Evolutionary conservation across 2,888 invertebrate genomes (phyloP), one percentile per base, ranked within the genome.

Genomic region (Patella depressa): DNA sequence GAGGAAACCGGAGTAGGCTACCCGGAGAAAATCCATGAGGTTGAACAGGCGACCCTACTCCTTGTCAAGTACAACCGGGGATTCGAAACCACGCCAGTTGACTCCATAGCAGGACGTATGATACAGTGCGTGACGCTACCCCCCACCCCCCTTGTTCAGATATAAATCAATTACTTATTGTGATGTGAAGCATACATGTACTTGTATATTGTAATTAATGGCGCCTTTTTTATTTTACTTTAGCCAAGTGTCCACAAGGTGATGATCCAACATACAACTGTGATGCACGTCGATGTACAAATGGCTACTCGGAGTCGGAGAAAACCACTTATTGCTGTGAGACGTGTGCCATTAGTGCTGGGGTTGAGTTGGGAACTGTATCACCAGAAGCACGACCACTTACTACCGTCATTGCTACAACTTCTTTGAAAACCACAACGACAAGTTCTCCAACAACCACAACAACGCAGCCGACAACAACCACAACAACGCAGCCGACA

Each of bases 201-300:
- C 53, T n/a, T 34, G 34, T 34, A 9, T 24, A 4, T 72, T n/a
- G 53, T 72, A 29, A 3, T 34, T 14, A 14, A 24, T 29, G 17
- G 34, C 53, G 19, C 19, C 14, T 53, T 9, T 29, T 74, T 57
- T n/a, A 29, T 29, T 71, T 9, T n/a, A n/a, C 72, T 78, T 59
- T 72, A 78, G 78, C 29, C 3, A 29, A 59, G 53, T 78, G 78
- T 19, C 72, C 74, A 0, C 78, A 75, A 54, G 79, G 79, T 3
- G 79, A 79, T 45, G 75, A 77, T 70, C 77, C 75, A 7, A 29
- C 12, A 53, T 78, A 77, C 65, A 17, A 75, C 65, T 79, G 79
- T 19, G 29, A 14, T n/a, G 12, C 17, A 5, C 73, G 72, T 4
- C 73, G 75, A 71, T 79, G 79, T 53, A 74, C 69, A 17, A 24